Evolutionary conservation across 2,797 vertebrate species (phyloP).

Genomic region (Gobio occitaniae): DNA sequence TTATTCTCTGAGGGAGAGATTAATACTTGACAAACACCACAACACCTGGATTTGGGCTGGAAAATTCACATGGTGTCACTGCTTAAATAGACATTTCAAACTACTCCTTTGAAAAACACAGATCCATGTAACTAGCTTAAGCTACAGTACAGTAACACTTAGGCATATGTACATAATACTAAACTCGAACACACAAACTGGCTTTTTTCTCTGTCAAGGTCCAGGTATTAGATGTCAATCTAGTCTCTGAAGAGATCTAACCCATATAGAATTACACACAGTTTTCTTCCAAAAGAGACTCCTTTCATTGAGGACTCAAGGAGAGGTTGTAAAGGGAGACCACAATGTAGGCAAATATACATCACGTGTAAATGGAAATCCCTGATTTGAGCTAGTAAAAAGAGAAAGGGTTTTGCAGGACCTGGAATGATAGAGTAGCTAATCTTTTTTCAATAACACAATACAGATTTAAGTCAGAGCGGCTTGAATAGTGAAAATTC

Average conservation of each 20-base stretch:
- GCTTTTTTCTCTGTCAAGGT: background rate
- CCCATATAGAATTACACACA: background rate
- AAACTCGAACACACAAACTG: background rate
- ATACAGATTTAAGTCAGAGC: too few species aligned
- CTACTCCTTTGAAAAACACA: background rate
- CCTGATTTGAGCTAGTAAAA: slow-evolving; percentile 4
- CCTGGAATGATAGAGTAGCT: background rate
- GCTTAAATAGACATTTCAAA: background rate
- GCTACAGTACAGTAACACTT: background rate
- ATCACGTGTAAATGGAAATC: background rate
- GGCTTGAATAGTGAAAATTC: background rate
- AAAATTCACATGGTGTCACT: slow-evolving; percentile 14
- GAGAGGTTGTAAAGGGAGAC: background rate
- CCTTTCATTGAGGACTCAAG: background rate
- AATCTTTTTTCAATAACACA: background rate
- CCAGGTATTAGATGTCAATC: background rate
- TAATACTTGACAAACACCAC: background rate
- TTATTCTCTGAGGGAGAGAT: background rate
- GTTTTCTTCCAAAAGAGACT: background rate
- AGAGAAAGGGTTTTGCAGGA: background rate
- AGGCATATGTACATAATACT: background rate
- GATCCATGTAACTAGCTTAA: background rate
- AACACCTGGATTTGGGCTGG: background rate
- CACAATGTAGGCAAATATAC: background rate
- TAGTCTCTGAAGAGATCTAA: background rate